phyloP scores from a whole-genome alignment of 92 coral and sea anemone species.

The Phenganax stokvisi region DNA sequence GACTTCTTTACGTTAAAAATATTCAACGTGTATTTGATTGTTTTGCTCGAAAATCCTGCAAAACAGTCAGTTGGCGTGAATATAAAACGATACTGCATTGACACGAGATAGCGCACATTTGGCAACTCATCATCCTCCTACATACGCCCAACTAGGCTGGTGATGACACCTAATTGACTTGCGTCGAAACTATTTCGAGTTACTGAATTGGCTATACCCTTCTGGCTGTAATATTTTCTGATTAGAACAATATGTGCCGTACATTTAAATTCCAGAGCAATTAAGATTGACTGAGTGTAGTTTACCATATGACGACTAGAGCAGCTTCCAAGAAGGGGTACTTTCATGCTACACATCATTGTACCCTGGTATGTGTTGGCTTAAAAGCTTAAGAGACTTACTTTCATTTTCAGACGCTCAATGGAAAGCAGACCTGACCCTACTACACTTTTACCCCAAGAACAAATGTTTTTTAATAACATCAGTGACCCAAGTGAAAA shows the following conservation, averaged over 20 bases:
- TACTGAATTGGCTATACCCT: not conserved
- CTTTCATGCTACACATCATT: not conserved
- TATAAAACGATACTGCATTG: not conserved
- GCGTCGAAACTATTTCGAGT: no score
- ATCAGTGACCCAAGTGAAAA: constrained; percentile 19
- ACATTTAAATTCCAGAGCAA: not conserved
- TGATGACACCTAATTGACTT: not conserved
- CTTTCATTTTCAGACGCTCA: not conserved
- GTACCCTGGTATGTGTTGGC: not conserved
- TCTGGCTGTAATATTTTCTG: not conserved
- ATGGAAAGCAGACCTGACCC: constrained; percentile 37
- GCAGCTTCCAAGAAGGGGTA: no score
- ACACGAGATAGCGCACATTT: not conserved
- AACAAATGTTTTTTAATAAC: constrained; percentile 15
- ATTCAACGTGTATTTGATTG: not conserved
- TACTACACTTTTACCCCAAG: constrained; percentile 13
- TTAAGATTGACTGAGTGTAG: no score
- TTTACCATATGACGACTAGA: no score
- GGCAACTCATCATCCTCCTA: not conserved
- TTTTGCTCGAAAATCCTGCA: not conserved
- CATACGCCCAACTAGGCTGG: not conserved
- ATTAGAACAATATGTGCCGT: not conserved
- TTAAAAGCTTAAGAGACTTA: not conserved
- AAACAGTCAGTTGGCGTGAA: constrained; percentile 11
- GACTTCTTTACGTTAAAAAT: not conserved